Base-by-base conservation (phyloP, 1,140 invertebrate genomes). In the Caenorhabditis brenneri region DNA sequence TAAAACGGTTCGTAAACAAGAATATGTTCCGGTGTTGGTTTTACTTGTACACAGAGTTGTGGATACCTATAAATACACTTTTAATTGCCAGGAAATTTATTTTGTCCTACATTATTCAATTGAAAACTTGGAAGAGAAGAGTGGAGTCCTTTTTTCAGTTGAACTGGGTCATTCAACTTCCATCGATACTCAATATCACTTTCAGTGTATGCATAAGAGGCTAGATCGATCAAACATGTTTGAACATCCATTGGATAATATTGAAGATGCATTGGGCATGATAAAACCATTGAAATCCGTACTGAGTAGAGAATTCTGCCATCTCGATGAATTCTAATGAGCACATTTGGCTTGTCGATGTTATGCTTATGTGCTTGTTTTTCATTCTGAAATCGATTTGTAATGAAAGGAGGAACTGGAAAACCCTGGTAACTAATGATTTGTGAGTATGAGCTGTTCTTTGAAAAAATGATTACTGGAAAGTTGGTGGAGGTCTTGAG, bases 361-460 rank as follows among this genome's bases (percentile, higher is more conserved):
- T 96, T 95, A 92, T 98, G 96, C 91, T 97, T 97, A 91, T 97
- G 96, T 53, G 96, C 96, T 90, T 97, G 95, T 91, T 97, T 97
- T 92, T 98, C 96, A 89, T 98, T 98, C 95, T 95, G 92, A 97
- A 97, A 93, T 48, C n/a, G n/a, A n/a, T n/a, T n/a, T n/a, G n/a
- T n/a, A n/a, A n/a, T n/a, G n/a, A n/a, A n/a, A n/a, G n/a, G n/a
- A n/a, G n/a, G n/a, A n/a, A n/a, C n/a, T n/a, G n/a, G n/a, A n/a
- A n/a, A n/a, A n/a, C n/a, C n/a, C n/a, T n/a, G n/a, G n/a, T n/a
- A n/a, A n/a, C n/a, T n/a, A n/a, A 39, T n/a, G 16, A 46, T 16
- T 46, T 12, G 4, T 12, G 4, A 4, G 16, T 46, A 1, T 12
- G 42, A 4, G 10, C 19, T 15, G 49, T 51, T 51, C 49, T 51